Evolutionary conservation across 2,797 vertebrate genomes (phyloP), one percentile per base, ranked within the genome.

Genomic region (Sebastiscus albofasciatus): DNA sequence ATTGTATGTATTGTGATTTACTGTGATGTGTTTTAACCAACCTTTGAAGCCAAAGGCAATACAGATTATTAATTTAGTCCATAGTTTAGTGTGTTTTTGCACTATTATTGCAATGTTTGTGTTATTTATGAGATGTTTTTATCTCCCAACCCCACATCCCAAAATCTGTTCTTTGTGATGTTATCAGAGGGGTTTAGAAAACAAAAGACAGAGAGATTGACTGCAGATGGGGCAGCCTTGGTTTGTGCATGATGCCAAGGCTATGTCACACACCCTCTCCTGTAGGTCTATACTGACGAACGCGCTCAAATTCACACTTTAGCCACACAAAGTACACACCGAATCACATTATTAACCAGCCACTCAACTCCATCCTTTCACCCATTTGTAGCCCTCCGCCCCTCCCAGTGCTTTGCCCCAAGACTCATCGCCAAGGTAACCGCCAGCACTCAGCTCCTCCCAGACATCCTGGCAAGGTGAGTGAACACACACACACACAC

Each of bases 401-500:
- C 75, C 80, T 77, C 87, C 81, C 81, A 81, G 49, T 46, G 75
- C 81, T 86, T 80, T 91, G 84, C 83, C 87, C 87, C 70, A 77
- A 87, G 86, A 88, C 77, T 77, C 70, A 93, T 94, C 16, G 60
- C 87, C 91, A 89, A 82, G 90, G 91, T 88, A 93, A 93, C 92
- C 74, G 59, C 75, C 89, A 85, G 80, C 83, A 81, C 87, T 89
- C 81, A 76, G 81, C 80, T 74, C 77, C 75, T 81, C 64, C 66
- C 77, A 92, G 91, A 92, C 90, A 88, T 90, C 67, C 85, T 84
- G 90, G 91, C 88, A 93, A 93, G 88, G 85, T 93, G 76, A 87
- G 56, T 22, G 42, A 65, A 58, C 82, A 42, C 42, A 62, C 76
- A 77, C 59, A n/a, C 36, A 24, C 77, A 31, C 74, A 77, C 67